Conservation (phyloP, 2,113 vertebrate genomes). For the Cettia cetti region DNA sequence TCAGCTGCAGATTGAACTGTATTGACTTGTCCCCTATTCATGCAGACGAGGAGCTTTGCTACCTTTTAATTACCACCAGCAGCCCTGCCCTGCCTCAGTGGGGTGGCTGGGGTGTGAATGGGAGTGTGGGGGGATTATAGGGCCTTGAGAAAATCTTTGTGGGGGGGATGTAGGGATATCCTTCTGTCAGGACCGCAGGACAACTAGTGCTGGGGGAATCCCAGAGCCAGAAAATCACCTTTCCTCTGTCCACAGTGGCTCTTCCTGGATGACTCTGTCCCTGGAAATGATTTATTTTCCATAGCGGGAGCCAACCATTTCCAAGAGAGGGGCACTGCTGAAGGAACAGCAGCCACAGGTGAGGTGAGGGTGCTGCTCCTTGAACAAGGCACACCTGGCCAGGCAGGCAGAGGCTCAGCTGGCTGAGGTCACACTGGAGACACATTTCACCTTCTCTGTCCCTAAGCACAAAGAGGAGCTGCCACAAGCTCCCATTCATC, state of each 20-base stretch:
- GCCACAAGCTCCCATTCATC: not conserved
- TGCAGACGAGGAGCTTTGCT: conserved; percentile 22
- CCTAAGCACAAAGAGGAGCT: not conserved
- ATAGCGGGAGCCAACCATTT: not conserved
- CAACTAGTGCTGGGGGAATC: not conserved
- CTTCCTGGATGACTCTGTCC: not conserved
- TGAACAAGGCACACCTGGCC: not conserved
- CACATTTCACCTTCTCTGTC: not conserved
- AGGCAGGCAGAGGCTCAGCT: not conserved
- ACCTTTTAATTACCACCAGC: conserved; percentile 58
- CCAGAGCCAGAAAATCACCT: accelerated
- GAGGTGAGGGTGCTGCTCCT: not conserved
- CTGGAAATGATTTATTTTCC: not conserved
- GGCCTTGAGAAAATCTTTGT: not conserved
- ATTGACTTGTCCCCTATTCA: conserved; percentile 46
- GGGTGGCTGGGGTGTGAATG: not conserved
- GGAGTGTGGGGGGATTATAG: not conserved
- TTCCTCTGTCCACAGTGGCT: not conserved
- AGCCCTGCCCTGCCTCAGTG: not conserved
- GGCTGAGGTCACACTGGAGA: not conserved
- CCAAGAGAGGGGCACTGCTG: not conserved
- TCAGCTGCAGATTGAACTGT: conserved; percentile 62
- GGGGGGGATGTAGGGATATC: accelerated
- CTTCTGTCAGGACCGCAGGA: not conserved
- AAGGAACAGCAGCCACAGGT: not conserved